Evolutionary conservation across 2,888 invertebrate species (phyloP).

Genomic region (Plusia festucae): DNA sequence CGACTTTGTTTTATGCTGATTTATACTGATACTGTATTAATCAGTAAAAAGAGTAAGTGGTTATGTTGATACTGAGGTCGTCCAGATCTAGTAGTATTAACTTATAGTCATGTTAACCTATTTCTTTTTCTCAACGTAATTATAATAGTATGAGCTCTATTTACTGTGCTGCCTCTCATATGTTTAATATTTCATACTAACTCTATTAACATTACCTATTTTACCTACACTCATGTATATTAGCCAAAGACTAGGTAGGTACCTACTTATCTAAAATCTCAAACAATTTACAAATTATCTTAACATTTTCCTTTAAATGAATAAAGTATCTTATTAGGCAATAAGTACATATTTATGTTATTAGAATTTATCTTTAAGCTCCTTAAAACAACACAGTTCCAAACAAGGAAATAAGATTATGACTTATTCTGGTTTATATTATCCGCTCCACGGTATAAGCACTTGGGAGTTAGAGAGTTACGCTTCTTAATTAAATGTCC

Average conservation of each 20-base stretch:
- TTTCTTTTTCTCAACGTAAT: no score
- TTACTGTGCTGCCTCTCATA: no score
- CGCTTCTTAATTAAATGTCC: conserved; percentile 44
- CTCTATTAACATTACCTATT: no score
- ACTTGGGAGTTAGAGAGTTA: conserved; percentile 38
- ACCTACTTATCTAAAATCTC: no score
- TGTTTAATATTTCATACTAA: no score
- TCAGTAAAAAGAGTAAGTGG: background rate
- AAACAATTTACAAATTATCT: background rate
- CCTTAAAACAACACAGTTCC: conserved; percentile 28
- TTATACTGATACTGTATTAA: no score
- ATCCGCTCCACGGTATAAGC: conserved; percentile 7
- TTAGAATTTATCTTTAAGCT: background rate
- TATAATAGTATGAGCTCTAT: no score
- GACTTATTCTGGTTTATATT: conserved; percentile 27
- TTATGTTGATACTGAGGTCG: background rate
- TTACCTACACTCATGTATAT: no score
- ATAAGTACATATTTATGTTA: background rate
- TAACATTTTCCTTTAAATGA: background rate
- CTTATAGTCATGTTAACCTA: no score
- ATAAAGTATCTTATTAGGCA: background rate
- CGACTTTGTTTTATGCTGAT: no score
- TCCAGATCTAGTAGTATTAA: no score
- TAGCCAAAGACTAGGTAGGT: no score
- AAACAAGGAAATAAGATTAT: conserved; percentile 9